These are phyloP conservation scores for Carassius gibelio DNA, from an alignment of 2,113 vertebrate species.

Conservation along the genomic window DNA sequence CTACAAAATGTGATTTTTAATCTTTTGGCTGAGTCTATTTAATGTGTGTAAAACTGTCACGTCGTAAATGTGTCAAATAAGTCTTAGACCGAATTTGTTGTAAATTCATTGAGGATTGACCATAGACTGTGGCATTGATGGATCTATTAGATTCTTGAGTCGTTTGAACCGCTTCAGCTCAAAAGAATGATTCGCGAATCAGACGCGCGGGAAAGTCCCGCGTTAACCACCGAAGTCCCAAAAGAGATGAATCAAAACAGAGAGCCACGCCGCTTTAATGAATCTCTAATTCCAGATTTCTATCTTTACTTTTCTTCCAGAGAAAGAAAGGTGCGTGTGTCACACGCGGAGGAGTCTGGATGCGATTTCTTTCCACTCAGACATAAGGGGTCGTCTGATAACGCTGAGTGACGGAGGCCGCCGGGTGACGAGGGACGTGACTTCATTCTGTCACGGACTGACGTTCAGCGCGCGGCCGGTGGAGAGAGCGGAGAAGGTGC, in stretches of 20 bases:
- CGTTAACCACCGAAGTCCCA: not conserved
- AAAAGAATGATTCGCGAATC: not conserved
- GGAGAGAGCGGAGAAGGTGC: conserved; percentile 68
- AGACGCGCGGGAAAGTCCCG: not conserved
- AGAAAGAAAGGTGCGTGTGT: conserved; percentile 35
- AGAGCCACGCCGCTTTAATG: not conserved
- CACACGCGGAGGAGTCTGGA: conserved; percentile 43
- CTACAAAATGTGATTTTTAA: no score
- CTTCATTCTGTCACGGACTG: conserved; percentile 76
- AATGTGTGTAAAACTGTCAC: not conserved
- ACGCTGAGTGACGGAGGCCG: conserved; percentile 59
- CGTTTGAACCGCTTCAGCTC: not conserved
- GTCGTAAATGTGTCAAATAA: not conserved
- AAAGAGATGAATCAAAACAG: not conserved
- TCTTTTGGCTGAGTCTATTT: not conserved
- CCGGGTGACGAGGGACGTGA: conserved; percentile 55
- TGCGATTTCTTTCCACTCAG: conserved; percentile 74
- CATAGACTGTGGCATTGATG: no score
- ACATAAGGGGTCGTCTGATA: conserved; percentile 70
- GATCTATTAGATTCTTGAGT: not conserved
- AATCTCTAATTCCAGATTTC: not conserved
- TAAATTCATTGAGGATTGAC: not conserved
- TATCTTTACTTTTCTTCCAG: not conserved
- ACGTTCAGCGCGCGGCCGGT: conserved; percentile 81
- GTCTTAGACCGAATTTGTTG: no score